Evolutionary conservation across 2,797 vertebrate species (phyloP), one percentile per base, ranked within the genome.

Genomic region (Hydrocynus forskahlii): DNA sequence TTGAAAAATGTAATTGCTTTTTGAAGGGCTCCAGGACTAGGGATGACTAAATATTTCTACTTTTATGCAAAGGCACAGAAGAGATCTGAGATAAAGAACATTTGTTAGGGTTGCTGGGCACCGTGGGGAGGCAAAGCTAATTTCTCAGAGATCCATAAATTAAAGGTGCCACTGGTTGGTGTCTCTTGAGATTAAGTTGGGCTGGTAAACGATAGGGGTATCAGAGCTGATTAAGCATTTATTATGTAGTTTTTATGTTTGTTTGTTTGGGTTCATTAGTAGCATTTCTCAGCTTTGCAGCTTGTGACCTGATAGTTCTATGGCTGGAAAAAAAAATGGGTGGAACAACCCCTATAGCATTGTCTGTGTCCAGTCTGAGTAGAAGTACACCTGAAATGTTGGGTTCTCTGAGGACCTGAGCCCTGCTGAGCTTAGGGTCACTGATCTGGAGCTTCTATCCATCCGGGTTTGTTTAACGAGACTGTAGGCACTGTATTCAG

Each of bases 1-100:
- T 93, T 94, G 89, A 93, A 88, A 81, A 86, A 87, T 90, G 87
- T 92, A 94, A 95, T 94, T 93, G 90, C 81, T 87, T 91, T 90
- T 89, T 21, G 85, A 90, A 86, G 83, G 69, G 21, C 82, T 86
- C 86, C 89, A 84, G 78, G 86, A 85, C 90, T 89, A 71, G 60
- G 87, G 87, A 88, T 86, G 85, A 87, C 88, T 86, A 74, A 81
- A 89, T 87, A 87, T 87, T 87, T 86, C 89, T 82, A 86, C 92
- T 90, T 93, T 91, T 86, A 93, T 92, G 92, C 88, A 88, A 91
- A 92, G 91, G 78, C 54, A 67, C 62, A 17, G 84, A 86, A 50
- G 83, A 69, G 29, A 79, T 84, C 85, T 79, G 21, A 84, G 90
- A 89, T 90, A 89, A 88, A 83, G 87, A 87, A 92, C 89, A 88